Conservation (phyloP, 2,797 vertebrate genomes). For the Galaxias olidus region DNA sequence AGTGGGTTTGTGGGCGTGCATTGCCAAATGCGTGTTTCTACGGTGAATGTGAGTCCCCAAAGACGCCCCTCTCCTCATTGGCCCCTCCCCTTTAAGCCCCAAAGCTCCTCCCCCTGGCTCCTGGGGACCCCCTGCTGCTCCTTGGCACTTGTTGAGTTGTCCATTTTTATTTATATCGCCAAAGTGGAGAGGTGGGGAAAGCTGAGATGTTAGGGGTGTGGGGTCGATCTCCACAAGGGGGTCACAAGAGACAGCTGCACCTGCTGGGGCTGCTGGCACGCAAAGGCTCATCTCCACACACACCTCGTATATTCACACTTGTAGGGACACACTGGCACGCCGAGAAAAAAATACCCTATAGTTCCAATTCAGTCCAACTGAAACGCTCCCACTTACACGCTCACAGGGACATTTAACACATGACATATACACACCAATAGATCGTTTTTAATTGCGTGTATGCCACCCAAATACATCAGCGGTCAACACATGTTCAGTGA, state of each 20-base stretch:
- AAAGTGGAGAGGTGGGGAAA: conserved; percentile 61
- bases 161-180: conserved; percentile 73
- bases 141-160: conserved; percentile 50
- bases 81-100: neutral
- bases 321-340: conserved; percentile 13
- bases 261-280: conserved; percentile 57
- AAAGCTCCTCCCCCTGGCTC: conserved; percentile 31
- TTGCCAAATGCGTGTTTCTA: too few relatives aligned
- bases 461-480: too few relatives aligned
- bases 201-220: conserved; percentile 57
- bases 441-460: too few relatives aligned
- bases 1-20: too few relatives aligned
- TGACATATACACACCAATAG: too few relatives aligned
- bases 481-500: too few relatives aligned
- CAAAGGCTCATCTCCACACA: conserved; percentile 59
- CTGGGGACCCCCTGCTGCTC: conserved; percentile 41
- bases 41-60: too few relatives aligned
- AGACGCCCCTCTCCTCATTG: neutral
- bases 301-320: conserved; percentile 54
- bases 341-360: conserved; percentile 18
- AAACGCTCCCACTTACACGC: conserved; percentile 25
- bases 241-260: conserved; percentile 63
- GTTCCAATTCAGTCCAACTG: too few relatives aligned
- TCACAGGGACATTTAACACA: conserved; percentile 6
- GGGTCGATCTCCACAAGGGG: conserved; percentile 28